Base-by-base conservation (phyloP, 2,113 vertebrate species). In the Zosterops japonicus region DNA sequence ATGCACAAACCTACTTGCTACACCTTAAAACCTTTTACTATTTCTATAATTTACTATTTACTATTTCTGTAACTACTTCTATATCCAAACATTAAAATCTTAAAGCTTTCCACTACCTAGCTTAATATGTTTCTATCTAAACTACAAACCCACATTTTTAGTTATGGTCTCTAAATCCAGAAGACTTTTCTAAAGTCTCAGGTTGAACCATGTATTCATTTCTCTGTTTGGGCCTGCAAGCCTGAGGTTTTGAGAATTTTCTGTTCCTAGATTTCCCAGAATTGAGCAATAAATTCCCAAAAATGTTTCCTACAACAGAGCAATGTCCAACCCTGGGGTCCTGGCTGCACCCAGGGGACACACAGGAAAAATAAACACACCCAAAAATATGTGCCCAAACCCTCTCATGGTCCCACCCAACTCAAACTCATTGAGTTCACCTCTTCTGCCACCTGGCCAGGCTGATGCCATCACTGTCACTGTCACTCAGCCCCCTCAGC, bases 401-500 rank as follows among this genome's bases (percentile, higher is more conserved):
- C 44, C 44, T 23, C 23, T 59, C 25, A 3, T 2, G 20, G 56
- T 46, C 53, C 53, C 63, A 23, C 41, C 27, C 64, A 33, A 16
- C 0, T 0, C 3, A 2, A 49, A 77, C 6, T 2, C 8, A 23
- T 60, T 9, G 65, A 33, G 42, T 33, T 22, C 35, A 29, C 7
- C 56, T 33, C 47, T 57, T 59, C 13, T 39, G 12, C 22, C 31
- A 52, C 11, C 52, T 67, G 18, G 29, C 56, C 69, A 18, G n/a
- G 25, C 41, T 49, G 64, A 55, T 29, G 47, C 41, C 8, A 1
- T 31, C 53, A 21, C 18, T 31, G 41, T 31, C 53, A 33, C 53
- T 28, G 35, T 14, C 65, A 7, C 56, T 50, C 36, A 68, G 44
- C 65, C 75, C 27, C 42, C 23, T 47, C 46, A 47, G 46, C 47